phyloP scores from a whole-genome alignment of 1,140 invertebrate species.

The Lanistes nyassanus region DNA sequence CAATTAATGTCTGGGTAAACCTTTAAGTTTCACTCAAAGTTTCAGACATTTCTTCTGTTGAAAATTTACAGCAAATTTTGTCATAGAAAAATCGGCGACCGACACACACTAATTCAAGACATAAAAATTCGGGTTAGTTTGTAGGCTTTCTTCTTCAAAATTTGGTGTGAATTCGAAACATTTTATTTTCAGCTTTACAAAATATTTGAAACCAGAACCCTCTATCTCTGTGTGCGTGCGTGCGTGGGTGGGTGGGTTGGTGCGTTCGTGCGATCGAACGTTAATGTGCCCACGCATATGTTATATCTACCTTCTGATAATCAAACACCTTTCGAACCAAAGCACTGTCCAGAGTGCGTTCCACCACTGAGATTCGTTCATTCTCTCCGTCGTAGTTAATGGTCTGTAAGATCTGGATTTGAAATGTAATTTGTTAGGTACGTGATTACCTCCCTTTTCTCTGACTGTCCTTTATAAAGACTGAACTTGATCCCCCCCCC shows the following conservation, averaged over 20 bases:
- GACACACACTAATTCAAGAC: too few relatives aligned
- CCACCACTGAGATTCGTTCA: not conserved
- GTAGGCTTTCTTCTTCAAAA: too few relatives aligned
- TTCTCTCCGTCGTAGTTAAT: not conserved
- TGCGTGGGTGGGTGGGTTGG: constrained; percentile 4
- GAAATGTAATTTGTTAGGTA: not conserved
- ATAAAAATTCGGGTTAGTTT: too few relatives aligned
- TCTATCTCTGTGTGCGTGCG: too few relatives aligned
- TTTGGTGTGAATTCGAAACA: too few relatives aligned
- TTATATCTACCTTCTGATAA: not conserved
- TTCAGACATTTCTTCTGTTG: too few relatives aligned
- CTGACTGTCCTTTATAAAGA: not conserved
- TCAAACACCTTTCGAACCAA: not conserved
- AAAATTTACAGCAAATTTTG: too few relatives aligned
- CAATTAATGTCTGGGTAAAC: too few relatives aligned
- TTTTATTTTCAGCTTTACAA: too few relatives aligned
- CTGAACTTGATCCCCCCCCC: not conserved
- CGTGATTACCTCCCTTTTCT: not conserved
- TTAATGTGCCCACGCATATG: not conserved
- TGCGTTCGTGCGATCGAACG: not conserved
- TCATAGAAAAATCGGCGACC: too few relatives aligned
- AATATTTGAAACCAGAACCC: too few relatives aligned
- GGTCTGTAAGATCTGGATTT: not conserved
- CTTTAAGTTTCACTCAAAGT: too few relatives aligned
- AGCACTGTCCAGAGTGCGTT: not conserved